Evolutionary conservation across 2,888 invertebrate species (phyloP), one percentile per base, ranked within the genome.

Genomic region (Amorpha juglandis): DNA sequence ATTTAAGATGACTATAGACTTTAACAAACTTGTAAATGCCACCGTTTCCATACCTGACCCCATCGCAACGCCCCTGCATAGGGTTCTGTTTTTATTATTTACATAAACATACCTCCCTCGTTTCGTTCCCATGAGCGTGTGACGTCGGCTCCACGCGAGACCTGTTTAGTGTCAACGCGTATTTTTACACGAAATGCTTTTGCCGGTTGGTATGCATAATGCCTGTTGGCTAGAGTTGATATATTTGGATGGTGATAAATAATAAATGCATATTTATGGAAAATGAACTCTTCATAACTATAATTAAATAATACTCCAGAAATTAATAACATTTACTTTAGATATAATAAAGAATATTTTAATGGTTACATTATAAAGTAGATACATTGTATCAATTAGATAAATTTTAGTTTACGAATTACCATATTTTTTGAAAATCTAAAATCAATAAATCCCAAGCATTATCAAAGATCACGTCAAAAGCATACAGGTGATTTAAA

Each of bases 81-180:
- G 58, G 42, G 42, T 42, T 38, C 16, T 16, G 19, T 38, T 35
- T 35, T 53, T 55, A 58, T 58, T 58, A 58, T 58, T 58, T 58
- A 58, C 58, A 58, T 58, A 58, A 58, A 42, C 58, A 58, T 58
- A 19, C 42, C 58, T 58, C 58, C 58, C 42, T 38, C 19, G 16
- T 52, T 27, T 27, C 6, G 50, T 35, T 58, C 38, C 38, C 38
- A 16, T 42, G 42, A 19, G 58, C 35, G 51, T 52, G 52, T 52
- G 50, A 50, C 19, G 19, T 51, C 51, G 38, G 35, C 55, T 16
- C 33, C 12, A 14, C 19, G 33, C 9, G 52, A 38, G 38, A 38
- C 19, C 58, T 58, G 58, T 38, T 58, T 58, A 58, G 58, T 58
- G 58, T 58, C 58, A 58, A 35, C 19, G 58, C 1, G 19, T 33